phyloP scores from a whole-genome alignment of 2,113 vertebrate genomes.

The Alces alces region DNA sequence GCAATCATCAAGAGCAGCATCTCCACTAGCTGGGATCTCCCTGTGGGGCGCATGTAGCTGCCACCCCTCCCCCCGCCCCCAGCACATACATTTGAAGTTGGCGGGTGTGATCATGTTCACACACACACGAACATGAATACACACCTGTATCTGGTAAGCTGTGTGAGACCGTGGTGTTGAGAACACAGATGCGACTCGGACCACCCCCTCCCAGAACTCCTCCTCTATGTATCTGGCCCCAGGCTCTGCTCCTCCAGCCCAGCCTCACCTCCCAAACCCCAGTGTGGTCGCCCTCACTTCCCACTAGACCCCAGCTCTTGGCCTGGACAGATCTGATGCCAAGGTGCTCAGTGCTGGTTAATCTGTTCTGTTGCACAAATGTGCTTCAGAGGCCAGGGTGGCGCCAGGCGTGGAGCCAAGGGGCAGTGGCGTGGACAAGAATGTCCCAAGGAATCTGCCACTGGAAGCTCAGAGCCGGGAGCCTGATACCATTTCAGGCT shows the following conservation, averaged over 20 bases:
- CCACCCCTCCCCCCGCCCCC: neutral
- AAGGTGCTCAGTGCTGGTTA: neutral
- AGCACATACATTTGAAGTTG: neutral
- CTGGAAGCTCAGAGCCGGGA: neutral
- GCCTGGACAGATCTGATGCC: neutral
- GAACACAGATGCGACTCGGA: neutral
- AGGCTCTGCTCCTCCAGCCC: neutral
- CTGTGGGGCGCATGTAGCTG: neutral
- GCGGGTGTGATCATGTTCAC: neutral
- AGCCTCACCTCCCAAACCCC: neutral
- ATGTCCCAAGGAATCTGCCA: neutral
- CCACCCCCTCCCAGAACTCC: neutral
- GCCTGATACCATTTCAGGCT: neutral
- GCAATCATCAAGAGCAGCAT: accelerated
- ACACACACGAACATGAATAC: accelerated
- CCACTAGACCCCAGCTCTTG: neutral
- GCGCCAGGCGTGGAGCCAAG: neutral
- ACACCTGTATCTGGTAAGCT: accelerated
- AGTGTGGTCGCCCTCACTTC: neutral
- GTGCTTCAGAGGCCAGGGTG: accelerated
- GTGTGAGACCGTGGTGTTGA: neutral
- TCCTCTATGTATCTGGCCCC: neutral
- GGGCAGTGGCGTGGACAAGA: neutral
- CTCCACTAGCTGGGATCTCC: neutral
- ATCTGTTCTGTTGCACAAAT: neutral